Conservation (phyloP, 2,113 vertebrate species). For the Strix uralensis region DNA sequence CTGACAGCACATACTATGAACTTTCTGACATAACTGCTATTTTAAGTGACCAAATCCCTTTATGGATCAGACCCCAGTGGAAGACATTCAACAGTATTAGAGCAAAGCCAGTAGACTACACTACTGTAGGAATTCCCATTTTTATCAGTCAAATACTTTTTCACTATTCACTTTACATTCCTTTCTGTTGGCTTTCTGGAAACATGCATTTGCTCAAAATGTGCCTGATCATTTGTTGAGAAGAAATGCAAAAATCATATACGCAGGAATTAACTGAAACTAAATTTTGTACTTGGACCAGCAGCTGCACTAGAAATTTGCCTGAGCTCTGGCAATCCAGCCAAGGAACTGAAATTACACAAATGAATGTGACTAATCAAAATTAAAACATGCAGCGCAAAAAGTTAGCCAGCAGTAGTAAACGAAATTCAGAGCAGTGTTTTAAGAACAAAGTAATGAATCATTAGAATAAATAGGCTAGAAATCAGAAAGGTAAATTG, state of each 20-base stretch:
- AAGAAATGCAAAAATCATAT: not conserved
- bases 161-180: not conserved
- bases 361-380: not conserved
- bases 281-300: not conserved
- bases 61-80: not conserved
- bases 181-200: not conserved
- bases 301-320: not conserved
- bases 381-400: not conserved
- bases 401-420: not conserved
- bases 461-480: not conserved
- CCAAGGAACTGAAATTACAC: slow-evolving; percentile 1
- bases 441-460: not conserved
- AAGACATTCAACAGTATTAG: not conserved
- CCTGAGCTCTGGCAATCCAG: not conserved
- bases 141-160: not conserved
- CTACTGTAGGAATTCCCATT: not conserved
- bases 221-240: not conserved
- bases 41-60: not conserved
- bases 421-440: not conserved
- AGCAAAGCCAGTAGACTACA: not conserved
- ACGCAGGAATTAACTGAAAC: not conserved
- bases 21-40: not conserved
- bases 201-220: not conserved
- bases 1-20: not conserved
- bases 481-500: not conserved